These are phyloP conservation scores for Siphamia tubifer DNA, from an alignment of 2,113 vertebrate genomes.

Conservation along the genomic window DNA sequence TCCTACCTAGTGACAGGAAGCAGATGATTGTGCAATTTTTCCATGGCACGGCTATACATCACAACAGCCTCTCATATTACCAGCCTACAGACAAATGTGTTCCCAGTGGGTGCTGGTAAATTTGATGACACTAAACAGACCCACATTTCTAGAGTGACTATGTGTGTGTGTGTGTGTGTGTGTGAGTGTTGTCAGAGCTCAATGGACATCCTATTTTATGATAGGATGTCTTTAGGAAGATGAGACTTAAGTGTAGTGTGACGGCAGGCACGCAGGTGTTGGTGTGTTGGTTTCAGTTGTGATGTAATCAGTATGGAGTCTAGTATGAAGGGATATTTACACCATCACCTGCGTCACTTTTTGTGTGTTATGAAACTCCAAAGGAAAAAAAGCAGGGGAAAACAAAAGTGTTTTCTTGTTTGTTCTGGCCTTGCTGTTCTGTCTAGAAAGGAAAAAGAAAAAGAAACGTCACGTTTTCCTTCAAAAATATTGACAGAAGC, in stretches of 20 bases:
- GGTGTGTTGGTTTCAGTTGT: conserved; percentile 14
- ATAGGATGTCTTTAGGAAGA: conserved; percentile 8
- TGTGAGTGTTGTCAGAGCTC: not conserved
- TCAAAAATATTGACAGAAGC: too few species aligned
- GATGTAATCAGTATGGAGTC: conserved; percentile 14
- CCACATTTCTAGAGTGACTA: conserved; percentile 44
- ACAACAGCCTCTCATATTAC: conserved; percentile 60
- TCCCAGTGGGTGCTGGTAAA: conserved; percentile 38
- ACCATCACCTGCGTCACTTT: not conserved
- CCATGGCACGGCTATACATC: conserved; percentile 22
- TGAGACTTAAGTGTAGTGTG: conserved; percentile 6
- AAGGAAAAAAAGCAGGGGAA: too few species aligned
- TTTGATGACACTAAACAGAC: conserved; percentile 50
- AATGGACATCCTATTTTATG: not conserved
- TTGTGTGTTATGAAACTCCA: not conserved
- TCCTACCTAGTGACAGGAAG: conserved; percentile 3
- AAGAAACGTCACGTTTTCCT: too few species aligned
- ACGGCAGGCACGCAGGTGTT: conserved; percentile 3
- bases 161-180: not conserved
- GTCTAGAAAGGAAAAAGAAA: too few species aligned
- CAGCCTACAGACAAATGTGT: conserved; percentile 29
- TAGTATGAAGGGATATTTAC: not conserved
- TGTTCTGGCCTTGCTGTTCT: too few species aligned
- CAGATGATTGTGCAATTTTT: conserved; percentile 44
- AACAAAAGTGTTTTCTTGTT: too few species aligned